Conservation (phyloP, 2,888 invertebrate genomes). For the Lithophane socia region DNA sequence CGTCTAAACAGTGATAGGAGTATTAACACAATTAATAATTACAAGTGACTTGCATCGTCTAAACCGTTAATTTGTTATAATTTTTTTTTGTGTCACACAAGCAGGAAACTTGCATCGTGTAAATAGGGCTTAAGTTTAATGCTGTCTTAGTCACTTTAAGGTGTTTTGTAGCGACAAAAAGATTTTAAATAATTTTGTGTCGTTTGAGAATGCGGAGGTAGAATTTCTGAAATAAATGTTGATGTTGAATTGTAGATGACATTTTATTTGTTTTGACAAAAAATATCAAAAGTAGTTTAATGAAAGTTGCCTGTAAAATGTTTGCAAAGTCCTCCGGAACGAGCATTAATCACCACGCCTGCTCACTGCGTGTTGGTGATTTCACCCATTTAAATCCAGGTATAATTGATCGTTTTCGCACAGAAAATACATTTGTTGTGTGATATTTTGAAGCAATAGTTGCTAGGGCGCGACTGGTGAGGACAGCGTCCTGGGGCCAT, state of each 20-base stretch:
- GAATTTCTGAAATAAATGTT: conserved; percentile 13
- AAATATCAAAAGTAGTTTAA: background rate
- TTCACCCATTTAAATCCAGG: background rate
- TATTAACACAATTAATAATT: too few species aligned
- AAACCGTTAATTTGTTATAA: too few species aligned
- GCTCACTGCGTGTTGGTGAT: background rate
- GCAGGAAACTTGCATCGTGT: too few species aligned
- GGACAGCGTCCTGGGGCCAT: background rate
- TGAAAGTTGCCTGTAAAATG: background rate
- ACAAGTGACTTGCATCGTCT: too few species aligned
- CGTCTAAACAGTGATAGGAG: too few species aligned
- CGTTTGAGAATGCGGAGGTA: conserved; percentile 3
- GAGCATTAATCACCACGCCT: background rate
- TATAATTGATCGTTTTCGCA: background rate
- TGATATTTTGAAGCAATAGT: background rate
- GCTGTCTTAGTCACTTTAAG: background rate
- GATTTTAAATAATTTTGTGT: too few species aligned
- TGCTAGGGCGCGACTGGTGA: background rate
- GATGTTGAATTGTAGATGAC: background rate
- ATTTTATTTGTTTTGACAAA: background rate
- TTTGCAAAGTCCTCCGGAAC: background rate
- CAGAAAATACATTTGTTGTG: background rate
- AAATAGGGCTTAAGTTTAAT: too few species aligned
- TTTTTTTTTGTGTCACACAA: too few species aligned
- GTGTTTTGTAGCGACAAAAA: conserved; percentile 4